A percentile compares a stretch with the other conserved stretches of the same genome.
These are phyloP conservation scores for Drosophila orosa DNA, from an alignment of 1,140 invertebrate genomes.

Conservation along the genomic window DNA sequence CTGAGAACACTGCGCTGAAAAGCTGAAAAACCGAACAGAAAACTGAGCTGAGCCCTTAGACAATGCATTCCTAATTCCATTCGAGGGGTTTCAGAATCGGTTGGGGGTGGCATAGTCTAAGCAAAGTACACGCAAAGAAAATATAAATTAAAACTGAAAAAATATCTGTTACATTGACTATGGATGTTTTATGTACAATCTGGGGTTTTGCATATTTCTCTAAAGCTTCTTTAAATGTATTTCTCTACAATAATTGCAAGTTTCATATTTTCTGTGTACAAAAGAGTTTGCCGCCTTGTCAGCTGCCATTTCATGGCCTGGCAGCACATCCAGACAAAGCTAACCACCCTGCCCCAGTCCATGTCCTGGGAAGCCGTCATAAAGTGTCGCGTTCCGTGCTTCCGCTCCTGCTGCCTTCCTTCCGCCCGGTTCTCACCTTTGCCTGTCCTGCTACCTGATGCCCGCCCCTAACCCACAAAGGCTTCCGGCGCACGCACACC, in stretches of 20 bases:
- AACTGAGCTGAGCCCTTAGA: slow-evolving; percentile 51
- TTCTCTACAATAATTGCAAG: too few relatives aligned
- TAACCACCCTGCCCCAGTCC: slow-evolving; percentile 12
- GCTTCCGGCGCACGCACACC: slow-evolving; percentile 70
- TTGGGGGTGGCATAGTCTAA: neutral
- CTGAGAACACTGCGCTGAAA: slow-evolving; percentile 27
- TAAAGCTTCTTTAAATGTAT: neutral
- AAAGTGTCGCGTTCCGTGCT: slow-evolving; percentile 69
- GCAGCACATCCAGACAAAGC: slow-evolving; percentile 34
- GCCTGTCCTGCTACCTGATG: slow-evolving; percentile 36
- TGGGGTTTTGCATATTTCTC: neutral
- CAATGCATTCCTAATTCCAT: slow-evolving; percentile 77
- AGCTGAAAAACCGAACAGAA: slow-evolving; percentile 40
- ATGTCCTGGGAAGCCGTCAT: slow-evolving; percentile 57
- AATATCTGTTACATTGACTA: neutral
- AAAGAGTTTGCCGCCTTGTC: slow-evolving; percentile 9
- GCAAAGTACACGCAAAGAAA: slow-evolving; percentile 3
- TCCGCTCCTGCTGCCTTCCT: slow-evolving; percentile 42
- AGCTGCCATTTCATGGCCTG: slow-evolving; percentile 31
- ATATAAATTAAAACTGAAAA: neutral
- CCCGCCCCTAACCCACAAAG: slow-evolving; percentile 60
- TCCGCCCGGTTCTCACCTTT: slow-evolving; percentile 8
- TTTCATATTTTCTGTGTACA: slow-evolving; percentile 3
- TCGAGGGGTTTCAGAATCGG: slow-evolving; percentile 6
- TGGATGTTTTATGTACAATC: neutral